A percentile compares a stretch with the other conserved stretches of the same genome.
phyloP scores from a whole-genome alignment of 2,888 invertebrate genomes.

The Syrphus vitripennis region DNA sequence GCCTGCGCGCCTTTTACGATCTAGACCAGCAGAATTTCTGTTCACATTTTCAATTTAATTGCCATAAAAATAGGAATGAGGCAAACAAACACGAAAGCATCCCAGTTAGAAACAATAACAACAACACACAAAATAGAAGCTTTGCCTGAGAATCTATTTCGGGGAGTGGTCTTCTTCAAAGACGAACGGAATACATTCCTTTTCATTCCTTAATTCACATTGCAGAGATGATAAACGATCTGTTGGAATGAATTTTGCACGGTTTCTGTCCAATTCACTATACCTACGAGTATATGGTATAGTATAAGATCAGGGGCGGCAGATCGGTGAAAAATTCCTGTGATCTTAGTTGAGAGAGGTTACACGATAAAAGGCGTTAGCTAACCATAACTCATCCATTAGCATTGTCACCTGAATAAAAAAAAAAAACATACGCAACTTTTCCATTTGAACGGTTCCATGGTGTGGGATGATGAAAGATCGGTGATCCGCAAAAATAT shows the following conservation, averaged over 20 bases:
- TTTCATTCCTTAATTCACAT: neutral
- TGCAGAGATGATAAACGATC: conserved; percentile 63
- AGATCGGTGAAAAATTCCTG: conserved; percentile 46
- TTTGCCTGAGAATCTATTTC: conserved; percentile 23
- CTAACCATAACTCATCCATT: conserved; percentile 68
- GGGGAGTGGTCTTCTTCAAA: conserved; percentile 16
- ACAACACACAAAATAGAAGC: neutral
- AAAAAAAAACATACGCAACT: conserved; percentile 32
- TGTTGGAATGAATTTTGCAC: conserved; percentile 61
- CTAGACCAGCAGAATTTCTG: conserved; percentile 25
- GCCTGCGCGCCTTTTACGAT: neutral
- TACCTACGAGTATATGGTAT: too few relatives aligned
- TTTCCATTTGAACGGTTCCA: conserved; percentile 31
- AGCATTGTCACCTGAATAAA: conserved; percentile 56
- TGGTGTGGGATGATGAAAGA: conserved; percentile 27
- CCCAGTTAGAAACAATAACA: neutral
- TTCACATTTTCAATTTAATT: conserved; percentile 55
- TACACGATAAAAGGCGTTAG: conserved; percentile 61
- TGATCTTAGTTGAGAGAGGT: conserved; percentile 41
- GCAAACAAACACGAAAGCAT: conserved; percentile 12
- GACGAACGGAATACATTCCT: conserved; percentile 2
- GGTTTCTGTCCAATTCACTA: conserved; percentile 20
- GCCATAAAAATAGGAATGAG: conserved; percentile 42
- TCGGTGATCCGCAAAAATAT: conserved; percentile 32
- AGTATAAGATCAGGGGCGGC: conserved; percentile 18